Evolutionary conservation across 1,140 invertebrate genomes (phyloP), one percentile per base, ranked within the genome.

Genomic region (Dinothrombium tinctorium): DNA sequence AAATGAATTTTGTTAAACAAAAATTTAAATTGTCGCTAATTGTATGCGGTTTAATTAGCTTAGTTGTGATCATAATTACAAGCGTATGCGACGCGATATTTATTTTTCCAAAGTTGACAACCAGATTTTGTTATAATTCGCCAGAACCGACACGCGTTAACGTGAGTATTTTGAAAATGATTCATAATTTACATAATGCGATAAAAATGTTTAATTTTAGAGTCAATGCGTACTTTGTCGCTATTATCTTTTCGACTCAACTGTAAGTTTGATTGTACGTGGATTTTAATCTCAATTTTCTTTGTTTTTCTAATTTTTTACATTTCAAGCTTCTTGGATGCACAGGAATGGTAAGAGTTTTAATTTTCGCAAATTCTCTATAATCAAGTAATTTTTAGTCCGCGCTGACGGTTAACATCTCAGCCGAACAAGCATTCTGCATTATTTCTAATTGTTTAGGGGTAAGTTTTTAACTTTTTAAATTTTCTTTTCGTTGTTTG

Each of bases 71-170:
- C 28, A 15, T 29, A 29, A n/a, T 29, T 4, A 29, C 15, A 29
- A 11, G 12, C 28, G 12, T 15, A 29, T 29, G 12, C 28, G 15
- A 15, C 15, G 33, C 20, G 12, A 36, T 22, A 11, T 21, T 36
- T n/a, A 2, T 36, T 11, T 36, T 36, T 12, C 33, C 33, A 6
- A 19, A 21, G 23, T 4, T 36, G 8, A 36, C 33, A 21, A 36
- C 33, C 2, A 20, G 33, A 36, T 36, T 36, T 21, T 36, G 33
- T 21, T 36, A 36, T 12, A 36, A 36, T 21, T 36, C 33, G n/a
- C 33, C 33, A 5, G 33, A 36, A 21, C 33, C 33, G n/a, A 36
- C 7, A 11, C 15, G 33, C 20, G 33, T 36, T 17, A 36, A 22
- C 19, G 33, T 36, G 23, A 36, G 33, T 21, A 21, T 21, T 21